These are phyloP conservation scores for Pachypanchax playfairii DNA, from an alignment of 2,113 vertebrate genomes.

Conservation along the genomic window DNA sequence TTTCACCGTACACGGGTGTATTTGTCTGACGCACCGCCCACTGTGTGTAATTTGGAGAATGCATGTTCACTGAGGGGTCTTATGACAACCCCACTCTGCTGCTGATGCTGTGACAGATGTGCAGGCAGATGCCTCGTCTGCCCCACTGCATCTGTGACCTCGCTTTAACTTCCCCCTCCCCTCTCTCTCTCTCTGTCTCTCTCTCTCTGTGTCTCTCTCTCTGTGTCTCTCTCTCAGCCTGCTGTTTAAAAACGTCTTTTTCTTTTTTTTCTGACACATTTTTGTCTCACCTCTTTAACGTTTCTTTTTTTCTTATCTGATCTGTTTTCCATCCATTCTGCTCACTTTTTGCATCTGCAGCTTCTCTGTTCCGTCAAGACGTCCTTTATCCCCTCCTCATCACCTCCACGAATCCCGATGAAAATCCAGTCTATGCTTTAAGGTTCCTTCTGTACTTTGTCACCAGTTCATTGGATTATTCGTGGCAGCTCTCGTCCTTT, in stretches of 20 bases:
- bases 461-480: background rate
- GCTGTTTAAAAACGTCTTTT: constrained; percentile 34
- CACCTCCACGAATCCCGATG: background rate
- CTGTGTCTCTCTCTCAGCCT: too few species aligned
- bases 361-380: background rate
- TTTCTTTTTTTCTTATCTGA: constrained; percentile 8
- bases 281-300: constrained; percentile 13
- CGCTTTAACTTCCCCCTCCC: too few species aligned
- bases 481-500: background rate
- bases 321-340: background rate
- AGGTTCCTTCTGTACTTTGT: background rate
- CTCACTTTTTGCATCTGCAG: too few species aligned
- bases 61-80: constrained; percentile 37
- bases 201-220: too few species aligned
- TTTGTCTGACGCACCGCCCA: too few species aligned
- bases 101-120: too few species aligned
- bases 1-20: constrained; percentile 19
- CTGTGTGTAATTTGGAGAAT: too few species aligned
- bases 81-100: constrained; percentile 22
- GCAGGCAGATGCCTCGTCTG: constrained; percentile 62
- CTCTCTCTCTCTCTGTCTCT: too few species aligned
- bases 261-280: constrained; percentile 40
- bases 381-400: background rate
- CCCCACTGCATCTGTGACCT: constrained; percentile 58
- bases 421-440: background rate